phyloP scores from a whole-genome alignment of 1,140 invertebrate species.

The Apis laboriosa region DNA sequence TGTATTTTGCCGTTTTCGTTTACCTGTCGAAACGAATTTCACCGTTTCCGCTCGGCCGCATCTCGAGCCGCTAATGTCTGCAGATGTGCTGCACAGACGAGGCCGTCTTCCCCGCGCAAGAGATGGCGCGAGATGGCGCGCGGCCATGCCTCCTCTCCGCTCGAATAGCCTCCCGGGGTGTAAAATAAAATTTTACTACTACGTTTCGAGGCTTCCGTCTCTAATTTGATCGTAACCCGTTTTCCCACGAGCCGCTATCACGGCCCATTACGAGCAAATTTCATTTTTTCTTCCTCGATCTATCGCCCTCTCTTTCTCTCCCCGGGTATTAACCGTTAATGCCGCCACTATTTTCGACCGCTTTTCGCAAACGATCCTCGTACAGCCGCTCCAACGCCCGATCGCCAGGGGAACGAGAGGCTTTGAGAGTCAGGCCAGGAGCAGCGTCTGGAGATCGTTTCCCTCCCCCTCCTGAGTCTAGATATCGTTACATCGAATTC shows the following conservation, averaged over 20 bases:
- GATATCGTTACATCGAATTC: slow-evolving; percentile 31
- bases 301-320: too few species aligned
- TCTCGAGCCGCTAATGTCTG: slow-evolving; percentile 32
- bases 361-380: slow-evolving; percentile 49
- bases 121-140: slow-evolving; percentile 1
- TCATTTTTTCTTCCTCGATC: slow-evolving; percentile 52
- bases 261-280: slow-evolving; percentile 60
- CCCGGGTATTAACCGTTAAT: slow-evolving; percentile 55
- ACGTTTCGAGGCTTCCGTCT: slow-evolving; percentile 61
- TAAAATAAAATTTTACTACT: slow-evolving; percentile 71
- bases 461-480: slow-evolving; percentile 6
- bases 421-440: neutral
- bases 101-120: too few species aligned
- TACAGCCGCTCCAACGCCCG: neutral
- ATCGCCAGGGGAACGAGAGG: slow-evolving; percentile 20
- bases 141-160: neutral
- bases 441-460: slow-evolving; percentile 36
- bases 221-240: slow-evolving; percentile 67
- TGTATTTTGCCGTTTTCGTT: slow-evolving; percentile 3
- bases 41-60: slow-evolving; percentile 8
- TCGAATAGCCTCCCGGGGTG: slow-evolving; percentile 55
- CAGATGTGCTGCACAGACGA: neutral
- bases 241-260: slow-evolving; percentile 50
- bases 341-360: slow-evolving; percentile 45
- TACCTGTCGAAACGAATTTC: too few species aligned